Evolutionary conservation across 2,797 vertebrate species (phyloP), one percentile per base, ranked within the genome.

Genomic region (Dicrostonyx torquatus): DNA sequence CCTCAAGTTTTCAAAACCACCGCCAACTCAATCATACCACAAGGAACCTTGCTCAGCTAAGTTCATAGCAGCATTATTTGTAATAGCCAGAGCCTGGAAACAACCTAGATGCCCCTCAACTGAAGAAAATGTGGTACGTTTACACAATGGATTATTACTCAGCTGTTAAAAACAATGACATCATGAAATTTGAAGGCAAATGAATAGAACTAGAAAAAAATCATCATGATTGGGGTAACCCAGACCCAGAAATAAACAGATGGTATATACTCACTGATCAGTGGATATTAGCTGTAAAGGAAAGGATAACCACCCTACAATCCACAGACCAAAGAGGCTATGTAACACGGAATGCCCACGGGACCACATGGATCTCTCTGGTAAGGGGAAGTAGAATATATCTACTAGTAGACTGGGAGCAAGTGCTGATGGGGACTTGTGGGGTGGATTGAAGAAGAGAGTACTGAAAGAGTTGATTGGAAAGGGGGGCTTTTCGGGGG

Each of bases 341-440:
- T 9, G n/a, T 72, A 40, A 40, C 10, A 40, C 2, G 2, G 10
- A 72, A 20, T 9, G 9, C 70, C 20, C 9, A 22, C 0, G n/a
- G 20, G 11, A 72, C 12, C 20, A 40, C 20, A 72, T 24, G 37
- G 70, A 40, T 72, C 37, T 72, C 37, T 37, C 20, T 72, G 20
- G 37, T 11, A 72, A 72, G 1, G 4, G 2, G 10, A 40, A 40
- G 40, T 40, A 40, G 37, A 72, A 72, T 24, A 24, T 72, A 68
- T 68, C 34, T n/a, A 22, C 11, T 72, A 24, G 37, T 40, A 11
- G 70, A 72, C 6, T n/a, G 66, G 34, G 17, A 8, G 8, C 7
- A 17, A 20, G 17, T 37, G 17, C 17, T 9, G 68, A 37, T 40
- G 20, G 37, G 70, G 20, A 40, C 20, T 40, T 40, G 20, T 37